phyloP scores from a whole-genome alignment of 1,140 invertebrate genomes.

The Drosophila kurseongensis region DNA sequence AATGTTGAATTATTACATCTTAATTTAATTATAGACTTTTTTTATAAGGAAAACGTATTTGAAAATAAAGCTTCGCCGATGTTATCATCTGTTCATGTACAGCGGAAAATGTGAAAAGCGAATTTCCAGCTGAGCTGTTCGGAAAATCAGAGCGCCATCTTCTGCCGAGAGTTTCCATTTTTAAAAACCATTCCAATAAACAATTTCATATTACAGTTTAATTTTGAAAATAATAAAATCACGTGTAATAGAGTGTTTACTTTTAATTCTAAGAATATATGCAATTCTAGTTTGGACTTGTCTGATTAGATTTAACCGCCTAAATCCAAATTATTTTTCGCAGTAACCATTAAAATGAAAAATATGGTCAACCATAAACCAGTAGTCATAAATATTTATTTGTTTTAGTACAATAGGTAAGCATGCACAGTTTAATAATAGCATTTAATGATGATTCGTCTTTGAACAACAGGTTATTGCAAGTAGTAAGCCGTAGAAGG shows the following conservation, averaged over 20 bases:
- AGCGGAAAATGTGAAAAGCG: background rate
- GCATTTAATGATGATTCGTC: conserved; percentile 40
- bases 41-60: too few species aligned
- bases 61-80: too few species aligned
- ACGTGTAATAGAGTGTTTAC: too few species aligned
- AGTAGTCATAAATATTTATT: conserved; percentile 69
- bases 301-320: background rate
- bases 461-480: conserved; percentile 60
- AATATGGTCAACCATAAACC: conserved; percentile 22
- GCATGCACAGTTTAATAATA: conserved; percentile 67
- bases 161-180: background rate
- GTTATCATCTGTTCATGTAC: background rate
- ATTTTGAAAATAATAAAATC: too few species aligned
- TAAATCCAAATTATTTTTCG: background rate
- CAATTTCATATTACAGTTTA: background rate
- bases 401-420: conserved; percentile 67
- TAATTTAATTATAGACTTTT: background rate
- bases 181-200: background rate
- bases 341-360: background rate
- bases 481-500: conserved; percentile 58
- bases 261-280: too few species aligned
- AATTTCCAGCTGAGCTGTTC: conserved; percentile 8
- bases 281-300: background rate
- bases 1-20: background rate
- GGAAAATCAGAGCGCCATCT: conserved; percentile 10